These are phyloP conservation scores for Melangyna quadrimaculata DNA, from an alignment of 2,888 invertebrate genomes.

Conservation along the genomic window DNA sequence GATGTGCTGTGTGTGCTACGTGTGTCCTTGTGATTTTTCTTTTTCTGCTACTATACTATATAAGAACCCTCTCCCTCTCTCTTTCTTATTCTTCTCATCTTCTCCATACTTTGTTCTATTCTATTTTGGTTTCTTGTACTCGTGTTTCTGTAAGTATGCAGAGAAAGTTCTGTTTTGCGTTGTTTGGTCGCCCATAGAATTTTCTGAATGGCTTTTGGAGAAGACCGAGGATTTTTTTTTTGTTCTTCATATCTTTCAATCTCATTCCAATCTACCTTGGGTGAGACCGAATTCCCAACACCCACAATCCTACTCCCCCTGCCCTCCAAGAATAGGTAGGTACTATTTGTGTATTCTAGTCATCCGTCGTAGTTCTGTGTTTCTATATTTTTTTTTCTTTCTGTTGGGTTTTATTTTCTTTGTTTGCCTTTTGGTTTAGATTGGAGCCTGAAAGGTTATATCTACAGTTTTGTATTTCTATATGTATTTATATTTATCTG, in stretches of 20 bases:
- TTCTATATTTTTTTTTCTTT: conserved; percentile 1
- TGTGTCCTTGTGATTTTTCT: conserved; percentile 54
- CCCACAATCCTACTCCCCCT: neutral
- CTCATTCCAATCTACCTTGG: neutral
- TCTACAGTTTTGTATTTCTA: conserved; percentile 7
- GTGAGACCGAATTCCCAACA: neutral
- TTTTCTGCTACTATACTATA: neutral
- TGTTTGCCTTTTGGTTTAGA: conserved; percentile 58
- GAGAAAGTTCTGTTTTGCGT: conserved; percentile 54
- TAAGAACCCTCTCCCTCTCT: neutral
- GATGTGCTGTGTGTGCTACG: conserved; percentile 1
- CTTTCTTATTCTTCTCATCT: neutral
- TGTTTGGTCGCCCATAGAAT: conserved; percentile 63
- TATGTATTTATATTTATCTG: neutral
- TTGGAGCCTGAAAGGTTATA: conserved; percentile 60
- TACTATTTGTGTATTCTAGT: neutral
- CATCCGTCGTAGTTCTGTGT: conserved; percentile 28
- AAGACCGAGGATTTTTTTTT: conserved; percentile 32
- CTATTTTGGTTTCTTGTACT: neutral
- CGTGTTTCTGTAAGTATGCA: conserved; percentile 12
- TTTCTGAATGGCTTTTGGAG: conserved; percentile 60
- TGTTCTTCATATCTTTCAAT: neutral
- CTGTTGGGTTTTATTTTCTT: conserved; percentile 40
- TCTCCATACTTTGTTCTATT: neutral
- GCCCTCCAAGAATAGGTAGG: neutral